phyloP scores from a whole-genome alignment of 2,113 vertebrate genomes.

The Salvelinus sp. region DNA sequence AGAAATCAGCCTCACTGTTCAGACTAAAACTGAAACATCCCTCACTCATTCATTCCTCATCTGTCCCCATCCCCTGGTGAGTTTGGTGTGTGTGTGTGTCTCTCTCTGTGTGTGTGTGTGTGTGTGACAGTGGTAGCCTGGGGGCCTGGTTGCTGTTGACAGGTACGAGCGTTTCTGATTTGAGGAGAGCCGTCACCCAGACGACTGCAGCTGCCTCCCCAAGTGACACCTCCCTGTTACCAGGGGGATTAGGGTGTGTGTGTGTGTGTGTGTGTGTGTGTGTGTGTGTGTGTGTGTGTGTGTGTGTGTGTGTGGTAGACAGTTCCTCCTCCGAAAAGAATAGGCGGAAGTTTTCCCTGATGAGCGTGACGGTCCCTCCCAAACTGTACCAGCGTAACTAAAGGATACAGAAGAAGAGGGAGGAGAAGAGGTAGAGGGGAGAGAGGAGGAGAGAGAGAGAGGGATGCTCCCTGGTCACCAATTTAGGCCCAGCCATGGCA shows the following conservation, averaged over 20 bases:
- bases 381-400: constrained; percentile 80
- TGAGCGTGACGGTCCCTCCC: constrained; percentile 91
- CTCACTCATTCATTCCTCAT: constrained; percentile 16
- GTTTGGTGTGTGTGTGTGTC: background rate
- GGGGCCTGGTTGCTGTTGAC: constrained; percentile 84
- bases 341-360: too few species aligned
- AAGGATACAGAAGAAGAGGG: constrained; percentile 27
- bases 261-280: too few species aligned
- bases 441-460: constrained; percentile 5
- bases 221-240: constrained; percentile 92
- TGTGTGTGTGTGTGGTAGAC: too few species aligned
- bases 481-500: background rate
- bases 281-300: too few species aligned
- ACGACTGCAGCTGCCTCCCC: constrained; percentile 94
- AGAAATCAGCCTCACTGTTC: constrained; percentile 64
- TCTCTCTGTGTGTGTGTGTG: constrained; percentile 3
- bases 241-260: constrained; percentile 61
- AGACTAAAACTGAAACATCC: constrained; percentile 52
- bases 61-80: constrained; percentile 5
- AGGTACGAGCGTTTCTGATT: constrained; percentile 81
- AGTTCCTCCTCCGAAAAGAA: too few species aligned
- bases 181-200: constrained; percentile 60
- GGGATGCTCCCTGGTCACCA: constrained; percentile 2
- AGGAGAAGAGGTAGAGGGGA: constrained; percentile 15
- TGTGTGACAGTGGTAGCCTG: constrained; percentile 63